A percentile compares a stretch with the other conserved stretches of the same genome.
phyloP scores from a whole-genome alignment of 2,888 invertebrate genomes.

The Rapana venosa region DNA sequence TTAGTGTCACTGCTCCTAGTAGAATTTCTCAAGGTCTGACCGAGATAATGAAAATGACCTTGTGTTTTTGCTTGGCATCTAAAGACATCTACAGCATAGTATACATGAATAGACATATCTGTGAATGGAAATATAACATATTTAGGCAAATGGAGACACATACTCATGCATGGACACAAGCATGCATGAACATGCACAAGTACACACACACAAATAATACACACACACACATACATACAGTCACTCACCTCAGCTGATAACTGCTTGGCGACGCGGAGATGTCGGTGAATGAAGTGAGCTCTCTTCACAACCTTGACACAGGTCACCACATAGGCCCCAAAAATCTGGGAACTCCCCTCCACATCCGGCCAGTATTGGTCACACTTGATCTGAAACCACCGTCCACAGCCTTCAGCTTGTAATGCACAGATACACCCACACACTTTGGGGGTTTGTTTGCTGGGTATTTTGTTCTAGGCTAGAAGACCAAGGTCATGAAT shows the following conservation, averaged over 20 bases:
- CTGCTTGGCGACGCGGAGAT: background rate
- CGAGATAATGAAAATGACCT: too few relatives aligned
- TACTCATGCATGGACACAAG: background rate
- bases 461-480: too few relatives aligned
- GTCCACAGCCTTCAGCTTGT: background rate
- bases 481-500: too few relatives aligned
- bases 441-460: too few relatives aligned
- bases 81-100: too few relatives aligned
- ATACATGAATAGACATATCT: too few relatives aligned
- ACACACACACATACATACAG: conserved; percentile 13
- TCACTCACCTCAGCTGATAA: background rate
- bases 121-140: too few relatives aligned
- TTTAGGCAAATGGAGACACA: background rate
- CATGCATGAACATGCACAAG: background rate
- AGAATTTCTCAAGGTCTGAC: too few relatives aligned
- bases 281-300: conserved; percentile 25
- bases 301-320: background rate
- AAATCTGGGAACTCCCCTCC: background rate
- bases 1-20: too few relatives aligned
- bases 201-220: background rate
- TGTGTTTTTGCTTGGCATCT: too few relatives aligned
- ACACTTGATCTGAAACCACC: conserved; percentile 35
- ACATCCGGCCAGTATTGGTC: conserved; percentile 30
- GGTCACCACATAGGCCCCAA: conserved; percentile 26
- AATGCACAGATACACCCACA: too few relatives aligned